phyloP scores from a whole-genome alignment of 2,888 invertebrate species.

The Poecilus cupreus region DNA sequence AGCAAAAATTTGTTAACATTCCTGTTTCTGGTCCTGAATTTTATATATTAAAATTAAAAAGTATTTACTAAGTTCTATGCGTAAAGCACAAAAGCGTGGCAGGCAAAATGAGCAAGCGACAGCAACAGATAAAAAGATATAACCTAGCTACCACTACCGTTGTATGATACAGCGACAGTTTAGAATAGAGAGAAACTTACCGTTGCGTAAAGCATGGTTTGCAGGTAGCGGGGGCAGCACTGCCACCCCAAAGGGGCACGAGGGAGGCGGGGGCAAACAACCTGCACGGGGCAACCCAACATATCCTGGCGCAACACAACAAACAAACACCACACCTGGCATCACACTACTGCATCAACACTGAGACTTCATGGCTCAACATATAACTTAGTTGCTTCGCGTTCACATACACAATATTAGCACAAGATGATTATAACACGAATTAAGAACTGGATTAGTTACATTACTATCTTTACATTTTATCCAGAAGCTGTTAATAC shows the following conservation, averaged over 20 bases:
- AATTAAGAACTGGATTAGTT: background rate
- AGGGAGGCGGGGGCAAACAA: slow-evolving; percentile 69
- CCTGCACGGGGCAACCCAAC: slow-evolving; percentile 70
- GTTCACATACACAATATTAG: background rate
- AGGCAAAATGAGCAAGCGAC: background rate
- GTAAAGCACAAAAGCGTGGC: background rate
- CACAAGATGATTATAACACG: background rate
- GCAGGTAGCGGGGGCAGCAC: slow-evolving; percentile 77
- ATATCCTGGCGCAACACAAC: slow-evolving; percentile 58
- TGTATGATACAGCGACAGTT: slow-evolving; percentile 3
- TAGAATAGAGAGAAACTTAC: slow-evolving; percentile 66
- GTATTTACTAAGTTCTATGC: background rate
- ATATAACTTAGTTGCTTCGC: background rate
- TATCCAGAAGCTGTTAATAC: background rate
- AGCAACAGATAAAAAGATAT: background rate
- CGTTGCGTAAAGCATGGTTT: slow-evolving; percentile 71
- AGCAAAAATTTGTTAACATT: background rate
- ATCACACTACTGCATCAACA: slow-evolving; percentile 27
- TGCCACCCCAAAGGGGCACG: slow-evolving; percentile 77
- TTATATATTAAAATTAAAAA: background rate
- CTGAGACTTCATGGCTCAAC: background rate
- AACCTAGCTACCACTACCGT: slow-evolving; percentile 12
- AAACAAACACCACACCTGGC: slow-evolving; percentile 60
- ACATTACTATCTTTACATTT: background rate
- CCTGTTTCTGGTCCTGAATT: background rate